Percentiles rank a stretch among this genome's conserved stretches.
Conservation (phyloP, 2,113 vertebrate genomes). For the Chrysemys picta region DNA sequence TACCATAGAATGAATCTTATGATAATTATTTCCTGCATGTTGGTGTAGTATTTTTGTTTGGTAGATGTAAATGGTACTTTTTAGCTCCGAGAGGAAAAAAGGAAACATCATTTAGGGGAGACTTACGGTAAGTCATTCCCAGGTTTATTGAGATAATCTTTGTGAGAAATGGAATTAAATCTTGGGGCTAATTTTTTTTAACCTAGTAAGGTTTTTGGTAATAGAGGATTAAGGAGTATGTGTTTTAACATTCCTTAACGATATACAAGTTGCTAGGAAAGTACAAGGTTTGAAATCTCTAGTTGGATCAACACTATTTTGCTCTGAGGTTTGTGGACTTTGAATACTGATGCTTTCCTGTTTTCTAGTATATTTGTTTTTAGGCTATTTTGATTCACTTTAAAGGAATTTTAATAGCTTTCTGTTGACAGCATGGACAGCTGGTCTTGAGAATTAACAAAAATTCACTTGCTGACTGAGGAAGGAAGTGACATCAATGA, state of each 20-base stretch:
- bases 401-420: constrained; percentile 90
- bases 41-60: constrained; percentile 34
- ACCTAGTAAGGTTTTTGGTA: constrained; percentile 63
- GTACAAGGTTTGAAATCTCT: constrained; percentile 81
- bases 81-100: neutral
- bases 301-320: constrained; percentile 83
- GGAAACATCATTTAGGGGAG: constrained; percentile 33
- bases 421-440: constrained; percentile 87
- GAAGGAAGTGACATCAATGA: constrained; percentile 90
- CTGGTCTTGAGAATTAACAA: constrained; percentile 87
- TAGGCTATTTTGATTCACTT: constrained; percentile 89
- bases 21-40: constrained; percentile 62
- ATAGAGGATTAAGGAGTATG: constrained; percentile 77
- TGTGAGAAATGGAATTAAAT: constrained; percentile 57
- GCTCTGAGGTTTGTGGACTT: constrained; percentile 88
- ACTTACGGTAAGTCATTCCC: constrained; percentile 43
- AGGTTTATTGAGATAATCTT: constrained; percentile 55
- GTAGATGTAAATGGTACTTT: constrained; percentile 18
- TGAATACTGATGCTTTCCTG: constrained; percentile 90
- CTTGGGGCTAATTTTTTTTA: constrained; percentile 54
- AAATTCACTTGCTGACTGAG: constrained; percentile 86
- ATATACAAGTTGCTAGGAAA: constrained; percentile 78
- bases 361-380: constrained; percentile 87
- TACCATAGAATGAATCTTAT: constrained; percentile 36
- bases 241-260: constrained; percentile 79